Percentiles rank a stretch among this genome's conserved stretches.
Conservation (phyloP, 2,888 invertebrate genomes). For the Troglohyphantes excavatus region DNA sequence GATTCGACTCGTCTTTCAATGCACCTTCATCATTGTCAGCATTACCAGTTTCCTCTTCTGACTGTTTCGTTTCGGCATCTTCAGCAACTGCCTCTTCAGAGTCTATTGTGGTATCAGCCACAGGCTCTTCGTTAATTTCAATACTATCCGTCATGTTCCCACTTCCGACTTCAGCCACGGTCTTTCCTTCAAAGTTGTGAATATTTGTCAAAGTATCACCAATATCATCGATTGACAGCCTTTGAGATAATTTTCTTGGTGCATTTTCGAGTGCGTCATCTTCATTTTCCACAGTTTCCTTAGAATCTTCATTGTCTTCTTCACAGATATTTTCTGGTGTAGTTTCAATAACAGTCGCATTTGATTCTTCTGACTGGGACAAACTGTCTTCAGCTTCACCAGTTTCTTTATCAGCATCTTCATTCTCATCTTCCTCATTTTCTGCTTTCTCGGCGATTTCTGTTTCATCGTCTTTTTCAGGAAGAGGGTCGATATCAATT, state of each 20-base stretch:
- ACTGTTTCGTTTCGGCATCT: neutral
- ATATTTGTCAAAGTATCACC: neutral
- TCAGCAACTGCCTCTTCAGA: neutral
- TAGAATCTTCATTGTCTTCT: neutral
- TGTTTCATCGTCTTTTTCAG: constrained; percentile 13
- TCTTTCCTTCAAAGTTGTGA: constrained; percentile 41
- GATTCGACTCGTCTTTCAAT: constrained; percentile 17
- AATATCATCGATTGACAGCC: neutral
- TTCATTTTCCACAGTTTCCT: neutral
- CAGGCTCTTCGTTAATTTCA: constrained; percentile 10
- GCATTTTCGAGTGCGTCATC: neutral
- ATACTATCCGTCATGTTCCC: constrained; percentile 39
- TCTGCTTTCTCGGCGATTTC: neutral
- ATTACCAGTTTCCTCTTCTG: neutral
- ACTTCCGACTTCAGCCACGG: constrained; percentile 70
- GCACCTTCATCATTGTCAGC: neutral
- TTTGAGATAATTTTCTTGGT: neutral
- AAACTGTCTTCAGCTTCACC: neutral
- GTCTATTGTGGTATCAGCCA: neutral
- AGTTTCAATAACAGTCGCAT: constrained; percentile 21
- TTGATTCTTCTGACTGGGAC: constrained; percentile 13
- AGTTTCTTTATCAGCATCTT: constrained; percentile 7
- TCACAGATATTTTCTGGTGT: neutral
- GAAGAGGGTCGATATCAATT: neutral
- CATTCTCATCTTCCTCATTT: constrained; percentile 30